phyloP scores from a whole-genome alignment of 2,113 vertebrate genomes.

The Circaetus gallicus region DNA sequence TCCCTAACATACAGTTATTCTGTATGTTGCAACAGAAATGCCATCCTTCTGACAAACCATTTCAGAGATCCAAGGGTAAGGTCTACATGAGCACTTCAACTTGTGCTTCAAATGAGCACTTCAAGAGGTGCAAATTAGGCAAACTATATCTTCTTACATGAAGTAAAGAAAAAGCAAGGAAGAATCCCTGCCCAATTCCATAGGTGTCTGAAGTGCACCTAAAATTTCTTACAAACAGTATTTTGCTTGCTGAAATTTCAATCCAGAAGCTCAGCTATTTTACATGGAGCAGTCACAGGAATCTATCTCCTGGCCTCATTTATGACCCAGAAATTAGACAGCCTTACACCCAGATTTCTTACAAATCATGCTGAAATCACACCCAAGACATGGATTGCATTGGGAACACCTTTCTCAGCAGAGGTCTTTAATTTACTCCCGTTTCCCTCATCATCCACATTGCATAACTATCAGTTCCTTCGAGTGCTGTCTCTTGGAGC shows the following conservation, averaged over 20 bases:
- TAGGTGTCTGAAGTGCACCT: not conserved
- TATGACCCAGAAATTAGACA: not conserved
- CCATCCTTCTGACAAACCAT: not conserved
- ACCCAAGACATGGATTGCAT: not conserved
- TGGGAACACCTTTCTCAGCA: not conserved
- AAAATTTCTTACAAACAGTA: not conserved
- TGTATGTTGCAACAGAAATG: not conserved
- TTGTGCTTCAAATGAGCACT: not conserved
- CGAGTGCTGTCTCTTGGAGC: not conserved
- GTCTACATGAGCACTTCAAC: not conserved
- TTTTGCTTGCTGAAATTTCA: not conserved
- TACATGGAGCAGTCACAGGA: not conserved
- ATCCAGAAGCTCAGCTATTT: not conserved
- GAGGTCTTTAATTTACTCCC: not conserved
- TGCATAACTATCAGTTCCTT: not conserved
- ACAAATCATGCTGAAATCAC: not conserved
- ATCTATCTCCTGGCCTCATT: not conserved
- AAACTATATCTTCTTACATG: not conserved
- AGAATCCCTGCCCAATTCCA: not conserved
- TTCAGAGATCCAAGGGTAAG: not conserved
- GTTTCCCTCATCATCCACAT: not conserved
- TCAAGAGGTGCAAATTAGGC: not conserved
- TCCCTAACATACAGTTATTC: not conserved
- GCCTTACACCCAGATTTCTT: not conserved
- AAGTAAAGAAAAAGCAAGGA: not conserved